Conservation (phyloP, 1,140 invertebrate species). For the Rhopalosiphum padi region DNA sequence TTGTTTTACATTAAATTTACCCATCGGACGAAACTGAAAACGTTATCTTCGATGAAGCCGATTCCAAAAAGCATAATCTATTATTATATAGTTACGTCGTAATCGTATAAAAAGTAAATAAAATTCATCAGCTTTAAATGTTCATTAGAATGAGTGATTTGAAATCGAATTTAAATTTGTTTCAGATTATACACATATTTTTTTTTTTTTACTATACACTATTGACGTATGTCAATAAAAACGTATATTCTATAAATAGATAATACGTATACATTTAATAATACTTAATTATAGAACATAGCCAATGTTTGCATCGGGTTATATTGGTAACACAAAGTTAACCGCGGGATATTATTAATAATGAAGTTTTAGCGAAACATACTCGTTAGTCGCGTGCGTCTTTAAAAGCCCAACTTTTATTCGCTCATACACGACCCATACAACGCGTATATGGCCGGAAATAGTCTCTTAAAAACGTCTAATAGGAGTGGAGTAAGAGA, state of each 20-base stretch:
- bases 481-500: neutral
- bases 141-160: neutral
- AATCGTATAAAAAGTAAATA: neutral
- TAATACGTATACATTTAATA: neutral
- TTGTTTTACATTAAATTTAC: neutral
- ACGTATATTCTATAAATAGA: neutral
- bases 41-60: neutral
- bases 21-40: neutral
- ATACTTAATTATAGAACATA: too few relatives aligned
- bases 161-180: neutral
- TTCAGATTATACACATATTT: too few relatives aligned
- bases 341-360: neutral
- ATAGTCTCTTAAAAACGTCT: slow-evolving; percentile 27
- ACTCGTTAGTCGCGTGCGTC: neutral
- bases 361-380: slow-evolving; percentile 9
- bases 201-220: too few relatives aligned
- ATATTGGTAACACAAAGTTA: neutral
- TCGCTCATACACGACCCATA: neutral
- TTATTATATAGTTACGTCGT: neutral
- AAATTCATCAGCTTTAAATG: neutral
- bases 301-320: neutral
- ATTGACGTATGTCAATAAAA: rapidly evolving
- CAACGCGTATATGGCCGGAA: neutral
- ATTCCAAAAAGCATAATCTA: neutral
- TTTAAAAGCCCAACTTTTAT: slow-evolving; percentile 25